A percentile compares a stretch with the other conserved stretches of the same genome.
Evolutionary conservation across 2,888 invertebrate species (phyloP).

Genomic region (Gisinianus flammeolus): DNA sequence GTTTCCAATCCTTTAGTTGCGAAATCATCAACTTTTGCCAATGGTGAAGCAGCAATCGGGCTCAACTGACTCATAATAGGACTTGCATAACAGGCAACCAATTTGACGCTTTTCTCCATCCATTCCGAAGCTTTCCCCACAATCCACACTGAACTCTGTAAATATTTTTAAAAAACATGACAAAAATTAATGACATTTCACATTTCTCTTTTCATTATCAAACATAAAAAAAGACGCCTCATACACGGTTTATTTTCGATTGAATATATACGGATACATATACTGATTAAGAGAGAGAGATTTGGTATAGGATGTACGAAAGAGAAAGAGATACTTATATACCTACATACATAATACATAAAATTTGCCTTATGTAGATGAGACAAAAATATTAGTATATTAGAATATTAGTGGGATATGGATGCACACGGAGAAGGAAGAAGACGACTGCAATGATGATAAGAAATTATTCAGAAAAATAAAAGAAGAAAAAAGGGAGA

Average conservation of each 20-base stretch:
- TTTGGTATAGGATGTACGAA: background rate
- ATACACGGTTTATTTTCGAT: background rate
- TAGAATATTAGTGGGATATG: no score
- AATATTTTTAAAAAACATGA: background rate
- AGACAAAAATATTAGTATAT: no score
- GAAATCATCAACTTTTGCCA: constrained; percentile 49
- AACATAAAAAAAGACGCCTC: background rate
- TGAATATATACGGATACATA: background rate
- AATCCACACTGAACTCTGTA: constrained; percentile 24
- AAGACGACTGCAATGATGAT: background rate
- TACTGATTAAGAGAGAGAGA: background rate
- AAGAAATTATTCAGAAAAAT: background rate
- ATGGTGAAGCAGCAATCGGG: constrained; percentile 41
- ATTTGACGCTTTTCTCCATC: background rate
- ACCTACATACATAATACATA: no score
- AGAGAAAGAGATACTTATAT: background rate
- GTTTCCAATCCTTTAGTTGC: constrained; percentile 49
- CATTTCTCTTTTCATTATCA: background rate
- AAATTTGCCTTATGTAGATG: no score
- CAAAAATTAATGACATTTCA: background rate
- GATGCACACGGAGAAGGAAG: no score
- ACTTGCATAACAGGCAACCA: background rate
- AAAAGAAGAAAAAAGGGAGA: background rate
- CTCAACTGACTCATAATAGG: constrained; percentile 47
- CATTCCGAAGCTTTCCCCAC: constrained; percentile 10